A percentile compares a stretch with the other conserved stretches of the same genome.
phyloP scores from a whole-genome alignment of 2,113 vertebrate genomes.

The Podilymbus podiceps region DNA sequence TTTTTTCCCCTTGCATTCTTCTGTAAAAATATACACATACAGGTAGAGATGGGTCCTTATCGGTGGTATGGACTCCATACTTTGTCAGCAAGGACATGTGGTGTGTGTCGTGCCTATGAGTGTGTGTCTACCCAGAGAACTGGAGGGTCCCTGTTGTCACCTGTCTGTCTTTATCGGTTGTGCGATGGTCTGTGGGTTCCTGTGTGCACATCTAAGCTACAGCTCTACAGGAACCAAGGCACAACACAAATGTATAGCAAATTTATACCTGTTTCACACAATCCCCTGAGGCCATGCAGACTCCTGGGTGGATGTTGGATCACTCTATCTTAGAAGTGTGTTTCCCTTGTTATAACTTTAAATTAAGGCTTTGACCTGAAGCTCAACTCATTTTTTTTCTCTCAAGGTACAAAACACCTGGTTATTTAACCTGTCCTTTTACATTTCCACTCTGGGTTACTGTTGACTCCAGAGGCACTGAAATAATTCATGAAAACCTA shows the following conservation, averaged over 20 bases:
- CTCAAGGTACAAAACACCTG: conserved; percentile 59
- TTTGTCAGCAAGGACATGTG: not conserved
- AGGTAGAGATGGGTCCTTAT: not conserved
- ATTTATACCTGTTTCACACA: conserved; percentile 43
- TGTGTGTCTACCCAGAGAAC: not conserved
- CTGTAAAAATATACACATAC: not conserved
- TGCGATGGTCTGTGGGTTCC: not conserved
- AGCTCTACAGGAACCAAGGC: not conserved
- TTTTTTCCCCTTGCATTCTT: not conserved
- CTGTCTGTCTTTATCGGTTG: not conserved
- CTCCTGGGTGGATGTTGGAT: not conserved
- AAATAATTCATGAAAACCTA: conserved; percentile 49
- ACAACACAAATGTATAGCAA: not conserved
- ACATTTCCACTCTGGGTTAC: conserved; percentile 59
- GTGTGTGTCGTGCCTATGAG: not conserved
- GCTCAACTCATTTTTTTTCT: conserved; percentile 53
- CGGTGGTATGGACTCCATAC: not conserved
- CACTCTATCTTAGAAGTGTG: not conserved
- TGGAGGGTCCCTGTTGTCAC: not conserved
- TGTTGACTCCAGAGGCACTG: conserved; percentile 9
- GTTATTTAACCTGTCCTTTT: conserved; percentile 63
- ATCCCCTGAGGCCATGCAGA: not conserved
- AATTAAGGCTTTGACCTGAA: conserved; percentile 56
- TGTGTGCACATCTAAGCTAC: not conserved
- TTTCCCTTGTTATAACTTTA: conserved; percentile 52